Conservation (phyloP, 2,797 vertebrate genomes). For the Malurus leucopterus region DNA sequence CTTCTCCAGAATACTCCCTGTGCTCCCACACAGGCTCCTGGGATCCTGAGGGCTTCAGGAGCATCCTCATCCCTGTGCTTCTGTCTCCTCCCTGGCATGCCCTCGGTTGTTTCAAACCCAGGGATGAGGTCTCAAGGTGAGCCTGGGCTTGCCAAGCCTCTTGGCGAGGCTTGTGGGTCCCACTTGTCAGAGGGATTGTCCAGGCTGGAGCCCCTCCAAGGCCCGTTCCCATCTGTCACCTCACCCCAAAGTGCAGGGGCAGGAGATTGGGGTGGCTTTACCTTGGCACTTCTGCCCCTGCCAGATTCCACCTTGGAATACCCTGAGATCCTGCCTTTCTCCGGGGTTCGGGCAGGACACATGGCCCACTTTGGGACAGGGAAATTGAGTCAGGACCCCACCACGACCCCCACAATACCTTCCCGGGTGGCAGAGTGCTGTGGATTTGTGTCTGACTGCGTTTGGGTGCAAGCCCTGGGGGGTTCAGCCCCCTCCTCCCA, state of each 20-base stretch:
- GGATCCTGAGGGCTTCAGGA: not conserved
- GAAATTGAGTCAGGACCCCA: not conserved
- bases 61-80: not conserved
- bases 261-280: not conserved
- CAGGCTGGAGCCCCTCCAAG: not conserved
- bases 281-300: not conserved
- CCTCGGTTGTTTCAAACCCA: not conserved
- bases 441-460: accelerated
- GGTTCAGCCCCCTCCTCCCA: not conserved
- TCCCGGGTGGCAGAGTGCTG: not conserved
- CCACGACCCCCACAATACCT: accelerated
- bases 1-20: not conserved
- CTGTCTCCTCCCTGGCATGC: accelerated
- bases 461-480: not conserved
- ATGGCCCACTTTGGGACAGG: not conserved
- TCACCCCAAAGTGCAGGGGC: not conserved
- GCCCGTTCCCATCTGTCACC: not conserved
- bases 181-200: not conserved
- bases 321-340: not conserved
- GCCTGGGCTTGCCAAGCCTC: not conserved
- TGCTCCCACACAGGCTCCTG: not conserved
- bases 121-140: not conserved
- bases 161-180: not conserved
- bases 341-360: not conserved
- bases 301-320: not conserved